phyloP scores from a whole-genome alignment of 2,113 vertebrate species.

The Pelobates fuscus region DNA sequence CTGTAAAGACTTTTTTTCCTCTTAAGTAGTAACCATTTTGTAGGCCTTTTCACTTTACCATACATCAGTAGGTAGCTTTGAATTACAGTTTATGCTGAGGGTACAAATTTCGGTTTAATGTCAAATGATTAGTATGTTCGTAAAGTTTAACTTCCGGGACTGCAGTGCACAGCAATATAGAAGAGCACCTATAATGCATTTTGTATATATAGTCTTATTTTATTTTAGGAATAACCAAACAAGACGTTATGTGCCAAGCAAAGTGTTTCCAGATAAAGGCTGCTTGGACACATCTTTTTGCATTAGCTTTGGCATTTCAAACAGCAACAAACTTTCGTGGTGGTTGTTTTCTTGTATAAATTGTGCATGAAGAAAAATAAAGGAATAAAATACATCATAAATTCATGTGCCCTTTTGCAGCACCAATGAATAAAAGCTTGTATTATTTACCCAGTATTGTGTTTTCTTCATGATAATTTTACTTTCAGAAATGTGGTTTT shows the following conservation, averaged over 20 bases:
- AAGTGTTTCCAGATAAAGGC: neutral
- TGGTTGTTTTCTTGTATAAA: neutral
- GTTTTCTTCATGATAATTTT: too few species aligned
- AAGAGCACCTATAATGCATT: neutral
- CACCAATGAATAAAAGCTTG: too few species aligned
- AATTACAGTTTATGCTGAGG: too few species aligned
- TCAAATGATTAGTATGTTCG: neutral
- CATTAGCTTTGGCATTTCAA: constrained; percentile 39
- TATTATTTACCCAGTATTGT: too few species aligned
- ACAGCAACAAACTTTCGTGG: constrained; percentile 1
- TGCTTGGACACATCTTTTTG: neutral
- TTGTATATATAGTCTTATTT: neutral
- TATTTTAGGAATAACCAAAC: neutral
- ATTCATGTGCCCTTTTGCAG: too few species aligned
- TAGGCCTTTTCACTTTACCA: too few species aligned
- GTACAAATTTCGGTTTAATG: too few species aligned
- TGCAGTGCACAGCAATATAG: neutral
- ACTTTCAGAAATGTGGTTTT: neutral
- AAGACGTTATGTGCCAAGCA: neutral
- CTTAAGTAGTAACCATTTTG: too few species aligned
- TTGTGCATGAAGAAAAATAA: neutral
- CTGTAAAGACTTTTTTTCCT: too few species aligned
- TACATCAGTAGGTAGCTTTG: too few species aligned
- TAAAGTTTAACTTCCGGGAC: neutral
- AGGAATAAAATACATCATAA: neutral